phyloP scores from a whole-genome alignment of 2,797 vertebrate species.

The Alosa sapidissima region DNA sequence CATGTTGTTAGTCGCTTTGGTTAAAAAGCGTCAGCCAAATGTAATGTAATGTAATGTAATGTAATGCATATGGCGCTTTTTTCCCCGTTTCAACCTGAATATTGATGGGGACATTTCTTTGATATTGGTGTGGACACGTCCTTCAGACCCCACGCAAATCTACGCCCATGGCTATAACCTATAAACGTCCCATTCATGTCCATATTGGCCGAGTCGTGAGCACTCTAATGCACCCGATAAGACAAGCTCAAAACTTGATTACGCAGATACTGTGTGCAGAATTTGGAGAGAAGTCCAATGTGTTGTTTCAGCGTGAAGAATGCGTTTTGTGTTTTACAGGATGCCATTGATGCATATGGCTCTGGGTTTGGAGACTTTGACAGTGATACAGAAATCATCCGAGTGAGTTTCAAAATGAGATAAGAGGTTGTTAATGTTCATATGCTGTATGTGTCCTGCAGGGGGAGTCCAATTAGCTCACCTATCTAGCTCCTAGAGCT shows the following conservation, averaged over 20 bases:
- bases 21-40: too few relatives aligned
- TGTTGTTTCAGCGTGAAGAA: not conserved
- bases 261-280: not conserved
- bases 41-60: too few relatives aligned
- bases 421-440: not conserved
- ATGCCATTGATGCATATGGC: slow-evolving; percentile 73
- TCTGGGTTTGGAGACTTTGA: slow-evolving; percentile 80
- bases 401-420: slow-evolving; percentile 55
- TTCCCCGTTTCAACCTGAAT: too few relatives aligned
- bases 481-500: not conserved
- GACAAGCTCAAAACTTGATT: not conserved
- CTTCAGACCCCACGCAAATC: too few relatives aligned
- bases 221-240: not conserved
- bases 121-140: too few relatives aligned
- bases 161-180: too few relatives aligned
- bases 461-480: not conserved
- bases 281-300: not conserved
- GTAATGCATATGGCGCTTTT: too few relatives aligned
- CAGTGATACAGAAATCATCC: slow-evolving; percentile 67
- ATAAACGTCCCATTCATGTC: not conserved
- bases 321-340: slow-evolving; percentile 65
- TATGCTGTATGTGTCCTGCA: not conserved
- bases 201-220: not conserved
- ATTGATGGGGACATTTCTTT: too few relatives aligned
- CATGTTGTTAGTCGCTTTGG: too few relatives aligned